These are phyloP conservation scores for Agrilus biguttatus DNA, from an alignment of 2,888 invertebrate genomes.

Conservation along the genomic window DNA sequence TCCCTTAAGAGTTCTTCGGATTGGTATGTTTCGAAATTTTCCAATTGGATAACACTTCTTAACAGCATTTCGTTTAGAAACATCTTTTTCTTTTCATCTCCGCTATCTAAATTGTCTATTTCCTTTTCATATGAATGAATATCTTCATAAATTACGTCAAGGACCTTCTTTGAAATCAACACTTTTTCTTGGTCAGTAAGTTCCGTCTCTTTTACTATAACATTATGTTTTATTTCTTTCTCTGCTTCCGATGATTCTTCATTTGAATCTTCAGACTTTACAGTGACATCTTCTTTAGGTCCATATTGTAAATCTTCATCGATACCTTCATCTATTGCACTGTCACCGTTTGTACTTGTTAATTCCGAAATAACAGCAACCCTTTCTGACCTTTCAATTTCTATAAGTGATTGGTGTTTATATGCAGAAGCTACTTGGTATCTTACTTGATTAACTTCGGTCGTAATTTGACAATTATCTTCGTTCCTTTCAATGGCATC, in stretches of 20 bases:
- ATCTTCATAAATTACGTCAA: slow-evolving; percentile 1
- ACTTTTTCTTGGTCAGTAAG: background rate
- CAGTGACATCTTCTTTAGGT: background rate
- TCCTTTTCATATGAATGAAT: background rate
- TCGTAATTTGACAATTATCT: too few relatives aligned
- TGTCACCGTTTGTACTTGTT: background rate
- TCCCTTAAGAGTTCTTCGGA: background rate
- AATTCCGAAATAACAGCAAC: too few relatives aligned
- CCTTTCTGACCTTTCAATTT: too few relatives aligned
- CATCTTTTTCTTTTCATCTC: background rate
- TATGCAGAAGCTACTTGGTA: too few relatives aligned
- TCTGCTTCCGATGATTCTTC: too few relatives aligned
- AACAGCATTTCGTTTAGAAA: slow-evolving; percentile 3
- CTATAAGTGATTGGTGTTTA: too few relatives aligned
- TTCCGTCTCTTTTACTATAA: too few relatives aligned
- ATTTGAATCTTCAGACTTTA: background rate
- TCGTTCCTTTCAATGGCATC: too few relatives aligned
- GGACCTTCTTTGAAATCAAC: background rate
- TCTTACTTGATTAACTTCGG: too few relatives aligned
- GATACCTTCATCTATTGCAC: too few relatives aligned
- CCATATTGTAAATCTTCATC: too few relatives aligned
- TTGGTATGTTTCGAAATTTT: slow-evolving; percentile 2
- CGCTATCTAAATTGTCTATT: background rate
- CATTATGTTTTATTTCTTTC: too few relatives aligned
- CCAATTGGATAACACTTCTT: slow-evolving; percentile 2